Evolutionary conservation across 1,140 invertebrate species (phyloP).

Genomic region (Lordiphosa mommai): DNA sequence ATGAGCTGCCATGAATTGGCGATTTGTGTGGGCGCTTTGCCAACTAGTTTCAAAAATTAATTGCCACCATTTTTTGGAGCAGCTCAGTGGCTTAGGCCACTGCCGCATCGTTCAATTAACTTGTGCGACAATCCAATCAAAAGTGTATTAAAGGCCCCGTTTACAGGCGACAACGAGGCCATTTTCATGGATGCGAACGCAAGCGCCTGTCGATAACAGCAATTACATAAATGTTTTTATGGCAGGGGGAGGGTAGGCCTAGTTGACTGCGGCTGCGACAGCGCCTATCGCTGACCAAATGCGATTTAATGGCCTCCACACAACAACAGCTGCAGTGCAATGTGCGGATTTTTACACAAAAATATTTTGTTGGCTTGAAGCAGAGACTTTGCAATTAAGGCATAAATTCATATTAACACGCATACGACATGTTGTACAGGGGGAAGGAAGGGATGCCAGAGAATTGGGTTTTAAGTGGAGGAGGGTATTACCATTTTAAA

Average conservation of each 20-base stretch:
- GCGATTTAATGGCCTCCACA: conserved; percentile 53
- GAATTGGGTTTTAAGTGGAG: not conserved
- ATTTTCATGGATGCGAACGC: conserved; percentile 36
- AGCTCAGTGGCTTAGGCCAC: conserved; percentile 48
- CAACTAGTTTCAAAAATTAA: conserved; percentile 65
- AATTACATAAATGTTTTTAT: conserved; percentile 77
- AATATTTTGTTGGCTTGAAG: conserved; percentile 12
- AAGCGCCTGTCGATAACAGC: conserved; percentile 68
- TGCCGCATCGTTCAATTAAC: conserved; percentile 64
- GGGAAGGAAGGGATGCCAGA: not conserved
- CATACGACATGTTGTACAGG: conserved; percentile 16
- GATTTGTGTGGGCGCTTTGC: conserved; percentile 14
- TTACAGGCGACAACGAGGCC: conserved; percentile 43
- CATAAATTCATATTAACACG: conserved; percentile 60
- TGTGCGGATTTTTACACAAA: conserved; percentile 23
- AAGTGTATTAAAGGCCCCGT: conserved; percentile 71
- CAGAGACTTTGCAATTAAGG: conserved; percentile 53
- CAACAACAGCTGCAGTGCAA: conserved; percentile 43
- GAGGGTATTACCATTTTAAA: not conserved
- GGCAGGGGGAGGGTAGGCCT: conserved; percentile 2
- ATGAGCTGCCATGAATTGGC: conserved; percentile 69
- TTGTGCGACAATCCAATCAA: conserved; percentile 77
- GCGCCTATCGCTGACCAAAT: conserved; percentile 41
- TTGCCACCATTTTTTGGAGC: conserved; percentile 51
- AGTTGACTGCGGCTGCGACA: conserved; percentile 15